Base-by-base conservation (phyloP, 2,113 vertebrate genomes). In the Nothocercus nigrocapillus region DNA sequence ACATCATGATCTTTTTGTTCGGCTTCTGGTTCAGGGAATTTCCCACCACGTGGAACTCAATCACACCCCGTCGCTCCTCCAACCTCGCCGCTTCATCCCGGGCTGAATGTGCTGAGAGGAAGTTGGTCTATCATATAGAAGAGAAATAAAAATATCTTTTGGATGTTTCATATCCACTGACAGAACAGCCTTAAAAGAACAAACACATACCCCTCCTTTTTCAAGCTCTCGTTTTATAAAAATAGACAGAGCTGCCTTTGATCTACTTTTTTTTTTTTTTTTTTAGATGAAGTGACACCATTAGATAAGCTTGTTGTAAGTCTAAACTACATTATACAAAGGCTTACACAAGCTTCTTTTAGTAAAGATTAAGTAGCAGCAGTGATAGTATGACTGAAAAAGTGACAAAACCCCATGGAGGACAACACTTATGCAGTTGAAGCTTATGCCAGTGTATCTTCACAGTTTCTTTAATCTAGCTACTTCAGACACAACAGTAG, bases 1-100 rank as follows among this genome's bases (percentile, higher is more conserved):
- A 99, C 98, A 99, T 99, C 97, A 99, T 97, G 93, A 99, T 99
- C 97, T 99, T 99, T 97, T 99, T 99, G 92, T 99, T 99, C 91
- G 99, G 99, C 86, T 99, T 99, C 95, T 99, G 99, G 97, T 98
- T 99, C 78, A 99, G 94, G 21, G 99, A 99, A 95, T 99, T 99
- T 61, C 99, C 99, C 0, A 99, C 99, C 40, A 99, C 99, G 0
- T 99, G 99, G 96, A 99, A 99, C 79, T 99, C 99, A 8, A 99
- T 99, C 81, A 99, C 99, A 1, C 99, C 99, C 30, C 99, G 97
- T 72, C 99, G 98, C 93, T 99, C 99, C 93, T 99, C 99, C 67
- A 99, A 95, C 67, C 99, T 98, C 0, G 99, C 99, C 0, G 99
- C 99, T 96, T 99, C 99, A 0, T 99, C 99, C 34, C 99, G 98